Evolutionary conservation across 2,113 vertebrate genomes (phyloP).

Genomic region (Mustela nigripes): DNA sequence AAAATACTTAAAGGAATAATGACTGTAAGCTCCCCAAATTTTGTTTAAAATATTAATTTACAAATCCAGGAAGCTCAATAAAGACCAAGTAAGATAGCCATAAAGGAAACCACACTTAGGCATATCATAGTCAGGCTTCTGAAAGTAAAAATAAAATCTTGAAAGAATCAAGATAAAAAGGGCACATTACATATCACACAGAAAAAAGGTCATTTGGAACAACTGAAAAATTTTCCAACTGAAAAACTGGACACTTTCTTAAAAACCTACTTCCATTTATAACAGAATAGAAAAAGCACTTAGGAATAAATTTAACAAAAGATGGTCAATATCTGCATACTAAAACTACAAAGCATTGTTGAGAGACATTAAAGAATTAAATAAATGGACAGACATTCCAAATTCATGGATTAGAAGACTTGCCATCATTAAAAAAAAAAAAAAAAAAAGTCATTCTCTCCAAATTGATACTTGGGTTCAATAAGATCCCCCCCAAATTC

Average conservation of each 20-base stretch:
- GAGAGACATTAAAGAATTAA: not conserved
- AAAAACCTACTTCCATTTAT: not conserved
- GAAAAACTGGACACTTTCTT: not conserved
- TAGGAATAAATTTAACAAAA: not conserved
- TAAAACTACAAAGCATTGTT: not conserved
- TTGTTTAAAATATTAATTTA: not conserved
- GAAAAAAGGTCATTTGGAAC: not conserved
- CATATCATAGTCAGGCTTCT: not conserved
- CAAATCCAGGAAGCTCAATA: not conserved
- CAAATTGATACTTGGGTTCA: not conserved
- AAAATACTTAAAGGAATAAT: not conserved
- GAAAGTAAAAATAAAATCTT: slow-evolving; percentile 13
- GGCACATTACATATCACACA: not conserved
- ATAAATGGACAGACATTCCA: not conserved
- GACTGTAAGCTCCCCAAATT: not conserved
- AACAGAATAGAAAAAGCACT: not conserved
- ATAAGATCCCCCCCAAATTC: not conserved
- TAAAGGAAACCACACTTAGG: not conserved
- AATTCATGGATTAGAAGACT: not conserved
- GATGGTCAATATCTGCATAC: not conserved
- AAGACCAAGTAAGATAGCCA: not conserved
- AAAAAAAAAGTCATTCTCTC: not conserved
- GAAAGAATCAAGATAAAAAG: not conserved
- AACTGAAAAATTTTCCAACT: not conserved
- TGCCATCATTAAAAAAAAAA: not conserved